Evolutionary conservation across 2,113 vertebrate species (phyloP).

Genomic region (Pluvianellus socialis): DNA sequence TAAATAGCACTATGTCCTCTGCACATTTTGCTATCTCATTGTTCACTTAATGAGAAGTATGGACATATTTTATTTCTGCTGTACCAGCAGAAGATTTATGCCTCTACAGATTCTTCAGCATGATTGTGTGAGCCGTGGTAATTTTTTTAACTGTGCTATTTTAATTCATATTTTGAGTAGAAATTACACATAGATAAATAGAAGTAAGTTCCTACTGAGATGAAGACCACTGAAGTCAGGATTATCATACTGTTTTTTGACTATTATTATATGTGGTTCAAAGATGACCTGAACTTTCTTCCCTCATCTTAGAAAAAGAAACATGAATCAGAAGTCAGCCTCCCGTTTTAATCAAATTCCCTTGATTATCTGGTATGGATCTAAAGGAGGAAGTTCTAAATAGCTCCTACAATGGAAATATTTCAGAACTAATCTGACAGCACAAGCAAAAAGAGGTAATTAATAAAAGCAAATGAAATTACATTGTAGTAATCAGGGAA

Average conservation of each 20-base stretch:
- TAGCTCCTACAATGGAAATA: background rate
- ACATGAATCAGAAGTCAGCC: background rate
- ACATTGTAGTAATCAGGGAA: conserved; percentile 2
- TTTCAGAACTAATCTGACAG: conserved; percentile 59
- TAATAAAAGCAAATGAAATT: conserved; percentile 64
- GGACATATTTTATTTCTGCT: background rate
- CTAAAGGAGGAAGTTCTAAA: conserved; percentile 11
- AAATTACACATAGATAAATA: background rate
- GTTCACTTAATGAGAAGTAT: background rate
- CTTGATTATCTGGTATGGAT: background rate
- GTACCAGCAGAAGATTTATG: conserved; percentile 2
- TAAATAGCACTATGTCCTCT: background rate
- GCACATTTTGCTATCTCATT: background rate
- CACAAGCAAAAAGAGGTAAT: conserved; percentile 24
- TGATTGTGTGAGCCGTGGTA: background rate
- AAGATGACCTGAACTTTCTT: conserved; percentile 4
- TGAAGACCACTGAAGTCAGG: background rate
- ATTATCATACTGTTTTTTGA: background rate
- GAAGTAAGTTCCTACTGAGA: background rate
- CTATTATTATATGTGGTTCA: background rate
- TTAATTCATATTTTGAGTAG: conserved; percentile 8
- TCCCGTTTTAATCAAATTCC: conserved; percentile 26
- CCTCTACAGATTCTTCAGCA: background rate
- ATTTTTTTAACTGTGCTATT: background rate
- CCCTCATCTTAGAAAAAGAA: background rate